These are phyloP conservation scores for Apteryx mantelli DNA, from an alignment of 2,113 vertebrate species.

Conservation along the genomic window DNA sequence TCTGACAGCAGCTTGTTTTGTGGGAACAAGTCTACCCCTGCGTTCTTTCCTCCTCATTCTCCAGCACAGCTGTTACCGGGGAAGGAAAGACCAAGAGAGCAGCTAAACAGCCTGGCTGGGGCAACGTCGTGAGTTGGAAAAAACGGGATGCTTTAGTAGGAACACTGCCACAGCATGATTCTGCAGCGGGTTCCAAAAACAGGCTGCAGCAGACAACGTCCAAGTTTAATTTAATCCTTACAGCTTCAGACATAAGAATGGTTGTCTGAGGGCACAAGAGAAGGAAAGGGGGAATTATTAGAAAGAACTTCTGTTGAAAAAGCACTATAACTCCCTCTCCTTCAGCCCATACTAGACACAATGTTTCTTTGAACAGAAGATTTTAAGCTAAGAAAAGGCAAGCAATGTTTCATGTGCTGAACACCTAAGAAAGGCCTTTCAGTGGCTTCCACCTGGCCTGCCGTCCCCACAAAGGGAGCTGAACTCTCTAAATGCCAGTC, in stretches of 20 bases:
- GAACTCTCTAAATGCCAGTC: not conserved
- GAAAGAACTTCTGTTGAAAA: slow-evolving; percentile 7
- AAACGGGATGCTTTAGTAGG: not conserved
- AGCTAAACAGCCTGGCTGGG: not conserved
- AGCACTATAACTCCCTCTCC: slow-evolving; percentile 31
- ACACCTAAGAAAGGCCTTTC: slow-evolving; percentile 43
- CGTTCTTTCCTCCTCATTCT: not conserved
- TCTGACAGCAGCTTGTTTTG: not conserved
- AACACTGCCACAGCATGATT: not conserved
- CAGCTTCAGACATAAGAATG: slow-evolving; percentile 21
- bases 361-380: slow-evolving; percentile 42
- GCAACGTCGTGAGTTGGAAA: not conserved
- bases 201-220: slow-evolving; percentile 9
- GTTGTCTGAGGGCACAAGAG: not conserved
- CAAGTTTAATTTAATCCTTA: slow-evolving; percentile 40
- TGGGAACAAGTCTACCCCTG: not conserved
- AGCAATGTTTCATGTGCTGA: not conserved
- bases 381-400: slow-evolving; percentile 42
- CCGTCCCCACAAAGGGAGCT: slow-evolving; percentile 19
- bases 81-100: not conserved
- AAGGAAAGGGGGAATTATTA: slow-evolving; percentile 17
- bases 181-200: slow-evolving; percentile 7
- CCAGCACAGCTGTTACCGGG: not conserved
- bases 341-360: not conserved
- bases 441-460: slow-evolving; percentile 24